Conservation (phyloP, 2,113 vertebrate species). For the Martes martes region DNA sequence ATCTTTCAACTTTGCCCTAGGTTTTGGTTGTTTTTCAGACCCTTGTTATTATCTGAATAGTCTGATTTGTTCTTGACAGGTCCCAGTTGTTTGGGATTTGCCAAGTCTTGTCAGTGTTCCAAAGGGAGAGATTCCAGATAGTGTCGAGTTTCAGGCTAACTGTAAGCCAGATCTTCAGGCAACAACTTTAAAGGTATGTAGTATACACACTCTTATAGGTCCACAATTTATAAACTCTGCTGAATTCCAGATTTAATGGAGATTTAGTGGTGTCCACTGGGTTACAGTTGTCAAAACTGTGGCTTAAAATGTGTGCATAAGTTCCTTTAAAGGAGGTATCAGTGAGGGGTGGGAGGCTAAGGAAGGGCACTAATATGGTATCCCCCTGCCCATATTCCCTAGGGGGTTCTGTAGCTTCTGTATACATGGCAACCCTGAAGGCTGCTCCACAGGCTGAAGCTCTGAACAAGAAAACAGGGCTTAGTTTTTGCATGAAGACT, state of each 20-base stretch:
- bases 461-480: background rate
- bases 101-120: background rate
- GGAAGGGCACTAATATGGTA: background rate
- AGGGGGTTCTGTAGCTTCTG: background rate
- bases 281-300: background rate
- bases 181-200: background rate
- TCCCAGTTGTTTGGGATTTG: background rate
- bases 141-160: background rate
- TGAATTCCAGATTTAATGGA: background rate
- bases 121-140: background rate
- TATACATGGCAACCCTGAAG: background rate
- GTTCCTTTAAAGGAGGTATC: background rate
- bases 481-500: background rate
- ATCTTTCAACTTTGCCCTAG: background rate
- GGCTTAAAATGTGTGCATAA: background rate
- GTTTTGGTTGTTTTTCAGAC: background rate
- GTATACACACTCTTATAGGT: background rate
- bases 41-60: background rate
- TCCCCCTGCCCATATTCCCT: background rate
- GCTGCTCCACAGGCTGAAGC: background rate
- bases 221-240: background rate
- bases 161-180: background rate
- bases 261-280: background rate
- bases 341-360: background rate
- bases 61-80: background rate